phyloP scores from a whole-genome alignment of 2,888 invertebrate species.

The Tetramorium bicarinatum region DNA sequence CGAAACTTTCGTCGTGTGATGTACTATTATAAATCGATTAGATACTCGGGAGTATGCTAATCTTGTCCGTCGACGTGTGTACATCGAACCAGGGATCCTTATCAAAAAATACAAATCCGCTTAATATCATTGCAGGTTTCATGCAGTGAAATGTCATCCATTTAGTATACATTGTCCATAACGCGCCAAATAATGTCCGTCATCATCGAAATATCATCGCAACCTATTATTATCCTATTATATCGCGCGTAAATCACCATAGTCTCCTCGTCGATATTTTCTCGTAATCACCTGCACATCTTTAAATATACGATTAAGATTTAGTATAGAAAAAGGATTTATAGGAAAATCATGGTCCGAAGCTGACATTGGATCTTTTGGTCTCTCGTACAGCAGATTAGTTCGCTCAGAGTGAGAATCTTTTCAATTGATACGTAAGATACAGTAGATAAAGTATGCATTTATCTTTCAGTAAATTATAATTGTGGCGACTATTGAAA shows the following conservation, averaged over 20 bases:
- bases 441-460: not conserved
- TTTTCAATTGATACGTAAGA: not conserved
- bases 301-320: constrained; percentile 49
- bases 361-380: constrained; percentile 50
- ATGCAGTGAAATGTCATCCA: constrained; percentile 65
- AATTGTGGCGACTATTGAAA: not conserved
- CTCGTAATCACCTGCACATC: constrained; percentile 29
- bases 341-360: constrained; percentile 69
- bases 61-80: constrained; percentile 9
- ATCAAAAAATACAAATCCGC: constrained; percentile 72
- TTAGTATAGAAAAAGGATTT: constrained; percentile 68
- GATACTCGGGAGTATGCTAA: constrained; percentile 18
- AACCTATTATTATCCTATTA: constrained; percentile 30
- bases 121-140: constrained; percentile 65
- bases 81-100: constrained; percentile 10
- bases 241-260: constrained; percentile 16
- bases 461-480: not conserved
- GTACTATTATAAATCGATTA: constrained; percentile 24
- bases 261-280: constrained; percentile 10
- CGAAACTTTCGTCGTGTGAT: constrained; percentile 41
- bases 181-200: not conserved
- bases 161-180: constrained; percentile 26
- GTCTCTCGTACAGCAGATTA: constrained; percentile 40
- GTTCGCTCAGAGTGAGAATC: constrained; percentile 34
- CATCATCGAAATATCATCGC: not conserved